Evolutionary conservation across 2,888 invertebrate genomes (phyloP), one percentile per base, ranked within the genome.

Genomic region (Drosophila atroscutellata): DNA sequence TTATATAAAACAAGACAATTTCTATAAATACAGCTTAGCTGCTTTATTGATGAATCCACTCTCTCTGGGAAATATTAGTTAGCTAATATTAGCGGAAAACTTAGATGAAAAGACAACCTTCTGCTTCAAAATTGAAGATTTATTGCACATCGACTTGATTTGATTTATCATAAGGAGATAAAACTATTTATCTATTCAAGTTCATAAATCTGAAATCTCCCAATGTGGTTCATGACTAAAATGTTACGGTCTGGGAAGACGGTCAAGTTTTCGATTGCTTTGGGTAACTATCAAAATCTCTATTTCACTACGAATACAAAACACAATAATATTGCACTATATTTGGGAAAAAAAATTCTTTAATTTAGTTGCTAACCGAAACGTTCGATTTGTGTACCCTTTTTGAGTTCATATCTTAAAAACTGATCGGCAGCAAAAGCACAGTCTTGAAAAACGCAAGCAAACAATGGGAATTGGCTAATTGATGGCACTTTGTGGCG

Each of bases 401-500:
- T 36, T 30, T 26, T 15, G 11, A 37, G 8, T 13, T 5, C 15
- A 13, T 39, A 71, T 71, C 70, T 42, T 30, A 6, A 42, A 39
- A 34, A 15, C 32, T 15, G 59, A 75, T 75, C 57, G 30, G 11
- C 47, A 52, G 20, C 36, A 72, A 82, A 79, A 65, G 83, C 64
- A 54, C 83, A 80, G 15, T 49, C 45, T 24, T 2, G 3, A 49
- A 49, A 49, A 49, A 49, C 32, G 36, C 11, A 26, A 34, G 42
- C 26, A 28, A 67, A 69, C 72, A 82, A 81, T 64, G 66, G 51
- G 39, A 61, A 77, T 85, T 59, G 72, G 67, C 78, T 86, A 84
- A 84, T 84, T 86, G 75, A 77, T 72, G 89, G 81, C 66, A 80
- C 83, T 88, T 57, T 58, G 71, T 39, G 70, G 69, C 55, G 45